A percentile compares a stretch with the other conserved stretches of the same genome.
Conservation (phyloP, 2,113 vertebrate genomes). For the Sinosuthora webbiana region DNA sequence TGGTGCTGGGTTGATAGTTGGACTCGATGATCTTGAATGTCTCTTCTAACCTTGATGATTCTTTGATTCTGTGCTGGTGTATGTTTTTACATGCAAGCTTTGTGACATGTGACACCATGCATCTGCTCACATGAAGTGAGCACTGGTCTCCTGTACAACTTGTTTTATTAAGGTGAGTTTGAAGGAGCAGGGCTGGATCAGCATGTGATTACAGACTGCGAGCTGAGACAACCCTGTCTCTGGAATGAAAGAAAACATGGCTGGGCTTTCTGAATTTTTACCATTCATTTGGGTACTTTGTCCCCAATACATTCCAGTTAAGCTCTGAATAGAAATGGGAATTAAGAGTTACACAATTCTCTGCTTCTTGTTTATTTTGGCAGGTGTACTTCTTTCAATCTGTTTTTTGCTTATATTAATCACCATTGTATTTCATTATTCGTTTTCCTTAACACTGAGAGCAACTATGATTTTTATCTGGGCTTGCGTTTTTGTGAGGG, state of each 20-base stretch:
- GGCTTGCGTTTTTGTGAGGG: slow-evolving; percentile 1
- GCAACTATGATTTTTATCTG: slow-evolving; percentile 37
- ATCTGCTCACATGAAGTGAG: not conserved
- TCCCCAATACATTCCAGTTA: not conserved
- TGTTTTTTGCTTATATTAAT: slow-evolving; percentile 39
- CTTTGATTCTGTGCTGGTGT: not conserved
- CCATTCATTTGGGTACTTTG: not conserved
- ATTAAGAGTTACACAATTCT: not conserved
- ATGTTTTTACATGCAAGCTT: not conserved
- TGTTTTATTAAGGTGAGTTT: not conserved
- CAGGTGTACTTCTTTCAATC: not conserved
- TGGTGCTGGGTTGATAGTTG: not conserved
- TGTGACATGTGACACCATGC: not conserved
- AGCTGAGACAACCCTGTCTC: not conserved
- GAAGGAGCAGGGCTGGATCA: not conserved
- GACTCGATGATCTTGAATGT: not conserved
- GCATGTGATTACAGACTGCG: not conserved
- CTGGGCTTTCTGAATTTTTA: not conserved
- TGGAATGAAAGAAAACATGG: not conserved
- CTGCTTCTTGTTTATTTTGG: slow-evolving; percentile 32
- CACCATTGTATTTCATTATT: not conserved
- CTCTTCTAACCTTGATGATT: not conserved
- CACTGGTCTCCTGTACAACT: not conserved
- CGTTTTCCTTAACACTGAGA: slow-evolving; percentile 27
- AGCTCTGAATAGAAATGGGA: slow-evolving; percentile 31